Evolutionary conservation across 1,140 invertebrate species (phyloP), one percentile per base, ranked within the genome.

Genomic region (Papilio polytes): DNA sequence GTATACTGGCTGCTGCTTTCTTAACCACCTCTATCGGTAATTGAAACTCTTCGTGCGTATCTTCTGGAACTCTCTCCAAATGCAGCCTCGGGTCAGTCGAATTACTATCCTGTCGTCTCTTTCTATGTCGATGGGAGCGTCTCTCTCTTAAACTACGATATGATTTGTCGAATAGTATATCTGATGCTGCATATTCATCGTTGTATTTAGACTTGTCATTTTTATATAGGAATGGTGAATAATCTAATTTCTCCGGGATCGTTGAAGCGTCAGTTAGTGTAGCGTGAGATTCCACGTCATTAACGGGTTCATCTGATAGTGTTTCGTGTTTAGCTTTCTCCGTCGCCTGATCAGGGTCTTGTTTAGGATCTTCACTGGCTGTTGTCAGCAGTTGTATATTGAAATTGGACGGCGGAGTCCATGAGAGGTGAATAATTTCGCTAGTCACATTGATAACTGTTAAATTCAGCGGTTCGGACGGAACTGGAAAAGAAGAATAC

Each of bases 391-490:
- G 97, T 98, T 85, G 96, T 94, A 88, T 97, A 90, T 85, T 97
- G 96, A 85, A 98, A 96, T 92, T 97, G 78, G 85, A 84, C 77
- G 98, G 98, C 91, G 97, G 96, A 87, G 95, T 95, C 98, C 98
- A 98, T 85, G 96, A 96, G 85, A 99, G 95, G 80, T 97, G 96
- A 84, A 98, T 97, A 89, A 97, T 97, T 66, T 96, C 96, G 81
- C 98, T 96, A 78, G 97, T 97, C 63, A 98, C 97, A 91, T 96
- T 96, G 81, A 97, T 95, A 18, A 97, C 96, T 82, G 96, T 97
- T 81, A 98, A 95, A 95, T 98, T 98, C 88, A 96, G 95, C 76
- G 98, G 98, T 89, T 97, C 97, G 91, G 96, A 97, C 92, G 98
- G 98, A 94, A 98, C 98, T 98, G 96, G 1, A 93, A 94, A 53